A percentile compares a stretch with the other conserved stretches of the same genome.
These are phyloP conservation scores for Entosphenus tridentatus DNA, from an alignment of 2,113 vertebrate species.

Conservation along the genomic window DNA sequence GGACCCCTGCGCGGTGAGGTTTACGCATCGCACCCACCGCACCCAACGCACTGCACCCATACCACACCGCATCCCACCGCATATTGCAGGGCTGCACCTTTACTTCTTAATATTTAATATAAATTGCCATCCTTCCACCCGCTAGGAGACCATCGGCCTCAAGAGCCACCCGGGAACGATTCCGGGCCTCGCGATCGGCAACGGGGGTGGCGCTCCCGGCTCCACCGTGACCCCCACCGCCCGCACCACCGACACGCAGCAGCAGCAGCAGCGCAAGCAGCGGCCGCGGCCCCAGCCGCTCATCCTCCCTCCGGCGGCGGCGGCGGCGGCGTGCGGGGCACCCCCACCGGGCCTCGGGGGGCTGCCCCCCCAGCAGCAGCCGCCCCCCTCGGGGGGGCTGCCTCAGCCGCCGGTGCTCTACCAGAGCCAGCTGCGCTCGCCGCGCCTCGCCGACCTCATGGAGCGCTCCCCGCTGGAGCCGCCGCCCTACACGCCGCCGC, in stretches of 20 bases:
- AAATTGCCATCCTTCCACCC: too few species aligned
- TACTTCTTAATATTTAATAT: too few species aligned
- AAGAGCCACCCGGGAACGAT: too few species aligned
- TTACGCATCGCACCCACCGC: too few species aligned
- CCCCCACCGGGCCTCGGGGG: conserved; percentile 8
- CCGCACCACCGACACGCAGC: background rate
- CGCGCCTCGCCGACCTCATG: conserved; percentile 21
- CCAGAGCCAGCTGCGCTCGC: conserved; percentile 25
- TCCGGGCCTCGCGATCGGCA: too few species aligned
- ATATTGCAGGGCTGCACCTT: too few species aligned
- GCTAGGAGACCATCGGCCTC: too few species aligned
- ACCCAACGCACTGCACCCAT: too few species aligned
- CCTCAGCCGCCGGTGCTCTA: conserved; percentile 11
- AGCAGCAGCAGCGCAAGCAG: conserved; percentile 12
- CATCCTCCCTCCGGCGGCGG: conserved; percentile 15
- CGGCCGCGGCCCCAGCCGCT: conserved; percentile 12
- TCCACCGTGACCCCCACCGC: background rate
- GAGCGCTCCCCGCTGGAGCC: conserved; percentile 28
- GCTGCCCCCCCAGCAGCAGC: conserved; percentile 5
- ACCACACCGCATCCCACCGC: too few species aligned
- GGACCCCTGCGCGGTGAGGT: too few species aligned
- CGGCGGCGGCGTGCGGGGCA: background rate
- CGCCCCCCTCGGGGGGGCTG: background rate
- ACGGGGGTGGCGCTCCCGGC: too few species aligned
- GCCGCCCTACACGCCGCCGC: conserved; percentile 28